Evolutionary conservation across 2,888 invertebrate species (phyloP), one percentile per base, ranked within the genome.

Genomic region (Torymus aiolomorphi): DNA sequence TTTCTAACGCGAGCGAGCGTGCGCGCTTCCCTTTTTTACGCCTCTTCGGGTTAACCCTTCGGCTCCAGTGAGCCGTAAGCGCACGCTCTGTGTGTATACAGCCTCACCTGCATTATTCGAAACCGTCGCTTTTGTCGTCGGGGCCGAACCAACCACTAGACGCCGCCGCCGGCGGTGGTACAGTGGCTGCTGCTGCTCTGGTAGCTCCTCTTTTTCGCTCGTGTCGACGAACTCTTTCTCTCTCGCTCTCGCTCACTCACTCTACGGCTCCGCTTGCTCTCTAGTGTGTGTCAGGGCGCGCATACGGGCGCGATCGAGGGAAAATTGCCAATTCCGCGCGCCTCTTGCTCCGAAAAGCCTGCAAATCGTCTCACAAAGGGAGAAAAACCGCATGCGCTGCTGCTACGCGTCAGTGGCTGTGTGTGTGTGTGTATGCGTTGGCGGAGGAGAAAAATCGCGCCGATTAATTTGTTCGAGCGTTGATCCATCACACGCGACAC

Each of bases 391-490:
- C 65, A 49, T 8, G 31, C 8, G 5, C 31, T 31, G 31, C 31
- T 31, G 4, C 31, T 31, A 3, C 31, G 24, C 24, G 24, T 24
- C 13, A 11, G 56, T 63, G 65, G 16, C n/a, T 31, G 52, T 52
- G 54, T 24, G 42, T 24, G 54, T 54, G 16, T 16, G 56, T 54
- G 31, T 56, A 12, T 49, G 20, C 10, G 49, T 42, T 5, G 12
- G 70, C 14, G 59, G 16, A 4, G 14, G n/a, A 61, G 81, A 82
- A 82, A 83, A 82, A 83, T 82, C 72, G 79, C 71, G 71, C 42
- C 82, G 80, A 83, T 83, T 82, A 83, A 82, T 83, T 83, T 77
- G 80, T 82, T 77, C 71, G 82, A 81, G 74, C 83, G 81, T 80
- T 82, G 81, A 83, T 83, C 82, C 73, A 82, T 82, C 82, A 80